These are phyloP conservation scores for Hippocampus barbouri DNA, from an alignment of 2,113 vertebrate species.

Conservation along the genomic window DNA sequence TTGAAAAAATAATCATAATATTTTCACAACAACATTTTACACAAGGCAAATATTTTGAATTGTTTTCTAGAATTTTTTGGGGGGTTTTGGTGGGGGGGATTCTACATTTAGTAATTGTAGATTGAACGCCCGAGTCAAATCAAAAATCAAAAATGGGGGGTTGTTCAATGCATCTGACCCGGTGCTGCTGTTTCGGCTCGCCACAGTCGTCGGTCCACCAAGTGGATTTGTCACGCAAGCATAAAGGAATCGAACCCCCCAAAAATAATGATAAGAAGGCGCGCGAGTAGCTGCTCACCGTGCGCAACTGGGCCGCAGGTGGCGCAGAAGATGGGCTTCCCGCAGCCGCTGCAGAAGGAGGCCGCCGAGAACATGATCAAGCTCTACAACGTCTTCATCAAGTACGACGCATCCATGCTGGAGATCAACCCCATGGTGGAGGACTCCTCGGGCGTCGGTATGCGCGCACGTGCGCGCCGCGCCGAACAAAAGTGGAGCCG, in stretches of 20 bases:
- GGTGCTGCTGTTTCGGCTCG: not conserved
- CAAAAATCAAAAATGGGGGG: not conserved
- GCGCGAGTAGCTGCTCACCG: no score
- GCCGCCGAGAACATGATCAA: conserved; percentile 94
- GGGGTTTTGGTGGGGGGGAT: no score
- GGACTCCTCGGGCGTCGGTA: conserved; percentile 92
- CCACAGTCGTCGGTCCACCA: not conserved
- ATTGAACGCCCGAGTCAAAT: no score
- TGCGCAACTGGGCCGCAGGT: conserved; percentile 70
- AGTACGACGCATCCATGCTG: conserved; percentile 96
- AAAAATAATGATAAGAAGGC: no score
- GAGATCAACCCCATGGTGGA: conserved; percentile 99
- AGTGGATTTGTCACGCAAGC: not conserved
- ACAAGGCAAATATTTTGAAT: no score
- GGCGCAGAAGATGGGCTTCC: conserved; percentile 95
- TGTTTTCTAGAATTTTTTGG: no score
- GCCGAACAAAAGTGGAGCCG: no score
- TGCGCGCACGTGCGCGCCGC: not conserved
- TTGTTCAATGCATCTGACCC: no score
- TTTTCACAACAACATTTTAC: no score
- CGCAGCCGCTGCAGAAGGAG: conserved; percentile 81
- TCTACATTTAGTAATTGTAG: no score
- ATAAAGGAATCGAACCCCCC: no score
- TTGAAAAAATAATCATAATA: no score
- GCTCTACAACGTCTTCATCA: conserved; percentile 90